Evolutionary conservation across 1,140 invertebrate genomes (phyloP).

Genomic region (Druon quercuslanigerum): DNA sequence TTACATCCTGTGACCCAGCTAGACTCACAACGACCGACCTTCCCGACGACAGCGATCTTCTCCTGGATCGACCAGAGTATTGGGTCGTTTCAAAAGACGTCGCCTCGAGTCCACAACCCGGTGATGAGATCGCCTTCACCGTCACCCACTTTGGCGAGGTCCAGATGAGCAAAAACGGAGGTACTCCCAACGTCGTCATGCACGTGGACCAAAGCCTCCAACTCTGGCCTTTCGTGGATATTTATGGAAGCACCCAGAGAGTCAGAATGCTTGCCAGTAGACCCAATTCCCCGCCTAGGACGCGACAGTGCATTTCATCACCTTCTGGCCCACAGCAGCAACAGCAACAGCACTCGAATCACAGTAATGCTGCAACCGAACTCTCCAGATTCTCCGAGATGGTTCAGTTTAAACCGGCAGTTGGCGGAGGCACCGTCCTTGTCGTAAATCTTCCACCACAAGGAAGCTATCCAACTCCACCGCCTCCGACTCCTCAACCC

Average conservation of each 20-base stretch:
- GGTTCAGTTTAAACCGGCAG: constrained; percentile 79
- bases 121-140: constrained; percentile 94
- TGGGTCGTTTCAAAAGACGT: constrained; percentile 98
- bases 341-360: constrained; percentile 63
- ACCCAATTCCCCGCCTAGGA: constrained; percentile 66
- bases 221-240: constrained; percentile 96
- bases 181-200: constrained; percentile 88
- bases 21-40: constrained; percentile 84
- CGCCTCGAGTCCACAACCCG: constrained; percentile 86
- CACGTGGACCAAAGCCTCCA: constrained; percentile 93
- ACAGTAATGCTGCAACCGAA: constrained; percentile 68
- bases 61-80: constrained; percentile 96
- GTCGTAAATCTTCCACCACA: constrained; percentile 87
- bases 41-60: constrained; percentile 93
- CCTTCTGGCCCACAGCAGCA: constrained; percentile 45
- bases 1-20: constrained; percentile 94
- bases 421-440: constrained; percentile 83
- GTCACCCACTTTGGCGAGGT: constrained; percentile 91
- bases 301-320: constrained; percentile 55
- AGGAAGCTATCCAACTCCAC: constrained; percentile 57
- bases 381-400: constrained; percentile 75
- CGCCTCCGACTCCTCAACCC: constrained; percentile 66
- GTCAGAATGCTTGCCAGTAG: constrained; percentile 82
- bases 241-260: constrained; percentile 94
- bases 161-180: constrained; percentile 91